phyloP scores from a whole-genome alignment of 1,140 invertebrate species.

The Delia radicum region DNA sequence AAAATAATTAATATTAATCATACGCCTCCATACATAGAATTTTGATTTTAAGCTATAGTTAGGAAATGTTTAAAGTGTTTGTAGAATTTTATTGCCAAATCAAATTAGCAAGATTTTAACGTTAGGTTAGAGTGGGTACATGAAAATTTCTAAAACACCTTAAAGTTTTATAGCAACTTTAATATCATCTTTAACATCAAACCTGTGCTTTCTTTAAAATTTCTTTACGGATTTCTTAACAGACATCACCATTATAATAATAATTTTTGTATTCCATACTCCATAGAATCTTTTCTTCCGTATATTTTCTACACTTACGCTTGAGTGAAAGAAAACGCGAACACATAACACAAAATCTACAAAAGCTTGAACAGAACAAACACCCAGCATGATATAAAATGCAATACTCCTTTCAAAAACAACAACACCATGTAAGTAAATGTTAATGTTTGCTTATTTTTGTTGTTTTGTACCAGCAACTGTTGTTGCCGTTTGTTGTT shows the following conservation, averaged over 20 bases:
- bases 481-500: not conserved
- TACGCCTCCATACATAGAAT: no score
- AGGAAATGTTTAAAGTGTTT: no score
- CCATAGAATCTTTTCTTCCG: not conserved
- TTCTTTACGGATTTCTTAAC: not conserved
- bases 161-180: no score
- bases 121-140: no score
- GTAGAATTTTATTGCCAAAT: no score
- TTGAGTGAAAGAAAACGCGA: conserved; percentile 13
- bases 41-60: no score
- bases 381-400: not conserved
- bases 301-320: conserved; percentile 15
- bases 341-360: conserved; percentile 1
- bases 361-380: not conserved
- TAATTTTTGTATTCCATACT: not conserved
- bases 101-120: no score
- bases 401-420: not conserved
- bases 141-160: no score
- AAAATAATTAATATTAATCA: no score
- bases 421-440: not conserved
- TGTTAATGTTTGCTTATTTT: not conserved
- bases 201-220: not conserved
- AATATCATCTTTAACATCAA: no score
- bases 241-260: not conserved
- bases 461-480: not conserved